Base-by-base conservation (phyloP, 2,888 invertebrate species). In the Apamea crenata region DNA sequence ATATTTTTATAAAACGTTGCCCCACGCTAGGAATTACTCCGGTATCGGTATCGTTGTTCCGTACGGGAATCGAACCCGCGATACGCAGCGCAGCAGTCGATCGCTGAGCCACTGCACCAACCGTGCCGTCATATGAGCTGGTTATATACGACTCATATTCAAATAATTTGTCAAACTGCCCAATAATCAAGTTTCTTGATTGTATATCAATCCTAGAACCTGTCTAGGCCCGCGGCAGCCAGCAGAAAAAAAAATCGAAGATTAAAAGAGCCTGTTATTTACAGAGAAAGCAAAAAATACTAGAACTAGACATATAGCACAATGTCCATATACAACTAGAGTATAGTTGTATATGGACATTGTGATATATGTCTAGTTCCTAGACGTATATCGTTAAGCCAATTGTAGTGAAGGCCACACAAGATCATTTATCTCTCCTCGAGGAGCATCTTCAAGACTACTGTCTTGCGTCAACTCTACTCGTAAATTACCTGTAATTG, bases 371-470 rank as follows among this genome's bases (percentile, higher is more conserved):
- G 14, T 14, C 47, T 47, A 14, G 47, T 47, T 16, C 53, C 59
- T 59, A 61, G 47, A 25, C 18, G 16, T 68, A 14, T 78, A 72
- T 80, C 16, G 81, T 83, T 78, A 67, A 74, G 71, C 44, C 83
- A 87, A 89, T 89, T 85, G 80, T 29, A 21, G 6, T 59, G 79
- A 89, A 88, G 90, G 90, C 63, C 83, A 69, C 25, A 36, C 32
- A 8, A 72, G 71, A 89, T 81, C 80, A 80, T 82, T 82, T 86
- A 81, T 86, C 78, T 80, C 53, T 40, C 61, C 61, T 47, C 21
- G 32, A 74, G 74, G 70, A 75, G 70, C 72, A 85, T 80, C 70
- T 78, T 59, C 56, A 63, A 56, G 65, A 80, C 76, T 61, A 67
- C 36, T 56, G 84, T 40, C 53, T 73, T 78, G 74, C 77, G 79